Evolutionary conservation across 2,113 vertebrate genomes (phyloP).

Genomic region (Acinonyx jubatus): DNA sequence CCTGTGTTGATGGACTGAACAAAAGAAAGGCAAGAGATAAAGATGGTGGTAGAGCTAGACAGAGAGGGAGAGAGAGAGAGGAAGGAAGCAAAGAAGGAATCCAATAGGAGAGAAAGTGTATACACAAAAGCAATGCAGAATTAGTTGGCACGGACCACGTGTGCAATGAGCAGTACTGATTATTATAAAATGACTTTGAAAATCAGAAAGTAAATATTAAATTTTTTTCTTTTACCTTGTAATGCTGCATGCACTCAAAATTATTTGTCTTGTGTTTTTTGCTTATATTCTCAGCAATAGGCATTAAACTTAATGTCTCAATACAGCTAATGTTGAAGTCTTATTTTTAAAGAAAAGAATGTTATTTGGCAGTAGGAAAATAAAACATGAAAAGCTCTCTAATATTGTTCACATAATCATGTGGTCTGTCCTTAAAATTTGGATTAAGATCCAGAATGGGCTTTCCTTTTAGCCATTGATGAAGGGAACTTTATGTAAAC

Average conservation of each 20-base stretch:
- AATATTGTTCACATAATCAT: neutral
- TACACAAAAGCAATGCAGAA: neutral
- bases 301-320: neutral
- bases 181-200: neutral
- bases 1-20: neutral
- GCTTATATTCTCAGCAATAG: neutral
- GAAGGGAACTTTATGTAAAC: slow-evolving; percentile 64
- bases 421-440: neutral
- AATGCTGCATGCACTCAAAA: neutral
- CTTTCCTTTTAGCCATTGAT: slow-evolving; percentile 73
- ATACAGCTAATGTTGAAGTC: neutral
- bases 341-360: neutral
- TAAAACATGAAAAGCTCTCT: neutral
- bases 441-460: slow-evolving; percentile 68
- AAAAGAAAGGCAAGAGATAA: neutral
- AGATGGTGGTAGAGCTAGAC: neutral
- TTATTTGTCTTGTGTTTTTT: neutral
- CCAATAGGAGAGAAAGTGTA: neutral
- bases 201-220: neutral
- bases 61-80: too few relatives aligned
- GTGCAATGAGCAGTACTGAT: neutral
- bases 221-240: neutral
- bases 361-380: neutral
- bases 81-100: neutral
- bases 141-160: neutral